phyloP scores from a whole-genome alignment of 2,113 vertebrate species.

The Rhizomys pruinosus region DNA sequence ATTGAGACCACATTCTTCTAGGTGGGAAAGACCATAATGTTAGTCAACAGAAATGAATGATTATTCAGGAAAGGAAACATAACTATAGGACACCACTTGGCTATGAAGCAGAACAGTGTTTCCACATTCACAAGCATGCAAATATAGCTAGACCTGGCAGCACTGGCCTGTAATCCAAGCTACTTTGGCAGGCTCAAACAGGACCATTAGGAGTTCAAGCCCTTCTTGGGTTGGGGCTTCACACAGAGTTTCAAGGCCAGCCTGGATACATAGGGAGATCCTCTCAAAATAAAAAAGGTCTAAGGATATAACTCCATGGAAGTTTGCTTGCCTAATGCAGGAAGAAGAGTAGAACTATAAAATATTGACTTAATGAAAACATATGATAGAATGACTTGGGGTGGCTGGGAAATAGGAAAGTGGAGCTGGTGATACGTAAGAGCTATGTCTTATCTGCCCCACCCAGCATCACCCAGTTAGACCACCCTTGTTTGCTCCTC shows the following conservation, averaged over 20 bases:
- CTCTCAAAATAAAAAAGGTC: not conserved
- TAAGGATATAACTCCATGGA: not conserved
- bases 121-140: not conserved
- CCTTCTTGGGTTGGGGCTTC: not conserved
- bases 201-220: not conserved
- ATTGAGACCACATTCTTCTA: not conserved
- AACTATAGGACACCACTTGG: not conserved
- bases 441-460: not conserved
- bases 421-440: not conserved
- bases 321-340: not conserved
- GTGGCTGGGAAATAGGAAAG: not conserved
- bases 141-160: not conserved
- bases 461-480: too few relatives aligned
- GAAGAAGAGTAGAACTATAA: not conserved
- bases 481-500: too few relatives aligned
- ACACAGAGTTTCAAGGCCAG: not conserved
- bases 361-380: not conserved
- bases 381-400: not conserved
- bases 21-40: not conserved
- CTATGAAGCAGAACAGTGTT: not conserved
- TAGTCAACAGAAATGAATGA: not conserved
- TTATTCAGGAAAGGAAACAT: conserved; percentile 41
- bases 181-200: not conserved
- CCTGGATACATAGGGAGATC: too few relatives aligned
- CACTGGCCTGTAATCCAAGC: not conserved